Base-by-base conservation (phyloP, 2,797 vertebrate species). In the Pangasius djambal region DNA sequence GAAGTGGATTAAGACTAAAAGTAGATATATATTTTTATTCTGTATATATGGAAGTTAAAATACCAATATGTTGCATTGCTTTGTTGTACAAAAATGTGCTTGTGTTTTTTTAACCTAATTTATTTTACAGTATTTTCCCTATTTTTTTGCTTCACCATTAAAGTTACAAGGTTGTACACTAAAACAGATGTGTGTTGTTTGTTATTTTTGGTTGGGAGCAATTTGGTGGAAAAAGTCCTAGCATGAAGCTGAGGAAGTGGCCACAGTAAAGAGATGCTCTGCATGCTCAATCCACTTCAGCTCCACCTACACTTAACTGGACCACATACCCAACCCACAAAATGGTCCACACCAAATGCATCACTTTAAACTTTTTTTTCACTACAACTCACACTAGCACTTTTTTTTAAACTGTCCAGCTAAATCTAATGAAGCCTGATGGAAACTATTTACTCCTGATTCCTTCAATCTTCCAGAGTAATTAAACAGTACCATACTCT, bases 41-140 rank as follows among this genome's bases (percentile, higher is more conserved):
- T 94, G 94, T 96, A 96, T 94, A 93, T 92, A 95, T 94, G 94
- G 94, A 95, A 92, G 95, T 92, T 88, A 75, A 94, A 93, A 95
- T 94, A 90, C 91, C 92, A 93, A 93, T 95, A 90, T 93, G 94
- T 95, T 93, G 95, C 94, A 92, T 96, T 96, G 95, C 94, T 95
- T 96, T 94, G 94, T 97, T 96, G 96, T 97, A 95, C 96, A 97
- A 94, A 96, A 87, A 94, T 93, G 94, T 97, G 96, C 96, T 95
- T 97, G 96, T 97, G 96, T 95, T 95, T 96, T 96, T 97, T 95
- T 94, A 95, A 96, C 96, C 95, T 97, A 97, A 97, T 98, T 98
- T 98, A 98, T 98, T 98, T 96, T 95, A 95, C 94, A 93, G 93
- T 97, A 95, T 96, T 96, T 96, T 93, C 91, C 84, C 77, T 89